phyloP scores from a whole-genome alignment of 2,113 vertebrate genomes.

The Elanoides forficatus region DNA sequence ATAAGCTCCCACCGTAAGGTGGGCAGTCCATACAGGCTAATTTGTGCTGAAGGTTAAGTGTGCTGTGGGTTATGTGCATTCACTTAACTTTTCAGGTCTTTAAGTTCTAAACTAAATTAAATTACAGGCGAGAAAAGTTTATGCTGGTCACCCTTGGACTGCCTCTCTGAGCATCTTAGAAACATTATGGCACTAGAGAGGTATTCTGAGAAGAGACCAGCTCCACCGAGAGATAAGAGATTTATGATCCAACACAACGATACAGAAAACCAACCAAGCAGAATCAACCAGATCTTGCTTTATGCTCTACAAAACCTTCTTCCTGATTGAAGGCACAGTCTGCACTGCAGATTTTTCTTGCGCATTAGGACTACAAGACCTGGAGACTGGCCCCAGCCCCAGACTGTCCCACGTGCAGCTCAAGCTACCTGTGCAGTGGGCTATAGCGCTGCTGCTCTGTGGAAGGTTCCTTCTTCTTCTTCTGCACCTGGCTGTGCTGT shows the following conservation, averaged over 20 bases:
- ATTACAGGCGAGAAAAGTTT: neutral
- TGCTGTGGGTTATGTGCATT: neutral
- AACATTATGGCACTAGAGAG: neutral
- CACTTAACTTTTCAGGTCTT: neutral
- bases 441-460: no score
- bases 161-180: neutral
- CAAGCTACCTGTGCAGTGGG: accelerated
- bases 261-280: neutral
- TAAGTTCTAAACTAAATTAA: neutral
- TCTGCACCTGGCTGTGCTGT: neutral
- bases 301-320: neutral
- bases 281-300: neutral
- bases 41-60: neutral
- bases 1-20: neutral
- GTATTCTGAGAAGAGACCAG: neutral
- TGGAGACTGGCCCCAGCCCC: neutral
- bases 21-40: neutral
- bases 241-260: neutral
- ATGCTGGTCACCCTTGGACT: neutral
- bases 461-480: neutral
- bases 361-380: neutral
- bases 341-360: neutral
- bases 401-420: accelerated
- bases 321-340: neutral
- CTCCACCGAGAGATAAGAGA: neutral